Conservation (phyloP, 2,888 invertebrate genomes). For the Amphipyra berbera region DNA sequence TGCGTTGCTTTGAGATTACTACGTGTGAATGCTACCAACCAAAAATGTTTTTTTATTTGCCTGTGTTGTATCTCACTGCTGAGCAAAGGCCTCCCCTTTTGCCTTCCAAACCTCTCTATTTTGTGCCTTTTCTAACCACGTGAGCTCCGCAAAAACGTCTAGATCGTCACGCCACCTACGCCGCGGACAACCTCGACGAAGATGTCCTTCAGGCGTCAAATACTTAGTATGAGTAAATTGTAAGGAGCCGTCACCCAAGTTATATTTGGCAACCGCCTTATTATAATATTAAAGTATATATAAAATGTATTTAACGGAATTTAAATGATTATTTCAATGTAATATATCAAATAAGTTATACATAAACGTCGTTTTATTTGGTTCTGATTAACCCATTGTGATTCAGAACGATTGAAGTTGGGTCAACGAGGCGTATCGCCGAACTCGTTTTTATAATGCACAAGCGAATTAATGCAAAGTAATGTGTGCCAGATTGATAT, state of each 20-base stretch:
- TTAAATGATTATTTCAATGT: slow-evolving; percentile 24
- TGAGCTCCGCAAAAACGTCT: too few relatives aligned
- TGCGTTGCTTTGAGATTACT: too few relatives aligned
- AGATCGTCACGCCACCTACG: too few relatives aligned
- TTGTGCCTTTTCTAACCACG: too few relatives aligned
- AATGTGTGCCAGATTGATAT: slow-evolving; percentile 29
- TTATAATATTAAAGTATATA: neutral
- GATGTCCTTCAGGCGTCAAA: too few relatives aligned
- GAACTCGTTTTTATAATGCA: slow-evolving; percentile 29
- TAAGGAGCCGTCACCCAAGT: neutral
- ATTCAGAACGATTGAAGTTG: slow-evolving; percentile 18
- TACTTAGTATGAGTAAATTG: neutral
- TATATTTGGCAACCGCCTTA: slow-evolving; percentile 9
- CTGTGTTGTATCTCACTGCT: too few relatives aligned
- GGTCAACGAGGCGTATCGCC: slow-evolving; percentile 27
- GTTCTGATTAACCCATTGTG: slow-evolving; percentile 20
- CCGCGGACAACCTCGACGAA: too few relatives aligned
- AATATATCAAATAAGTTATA: slow-evolving; percentile 37
- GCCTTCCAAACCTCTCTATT: too few relatives aligned
- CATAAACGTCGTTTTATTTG: slow-evolving; percentile 29
- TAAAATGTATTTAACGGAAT: neutral
- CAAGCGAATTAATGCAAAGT: slow-evolving; percentile 12
- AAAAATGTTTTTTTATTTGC: too few relatives aligned
- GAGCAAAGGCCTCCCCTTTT: too few relatives aligned
- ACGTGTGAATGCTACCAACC: too few relatives aligned